These are phyloP conservation scores for Drosophila nigricruria DNA, from an alignment of 2,888 invertebrate species.

Conservation along the genomic window DNA sequence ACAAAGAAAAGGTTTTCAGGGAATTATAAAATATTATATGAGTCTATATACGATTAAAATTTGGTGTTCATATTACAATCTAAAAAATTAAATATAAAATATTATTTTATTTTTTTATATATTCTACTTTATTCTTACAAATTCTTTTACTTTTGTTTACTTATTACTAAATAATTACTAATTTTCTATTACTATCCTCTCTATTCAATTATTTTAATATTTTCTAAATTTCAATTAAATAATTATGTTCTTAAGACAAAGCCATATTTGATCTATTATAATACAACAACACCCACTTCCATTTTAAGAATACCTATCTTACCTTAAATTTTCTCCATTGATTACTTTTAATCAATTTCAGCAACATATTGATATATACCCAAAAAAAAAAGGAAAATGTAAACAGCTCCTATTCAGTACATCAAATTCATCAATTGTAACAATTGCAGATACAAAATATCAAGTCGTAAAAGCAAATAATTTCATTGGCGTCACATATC, in stretches of 20 bases:
- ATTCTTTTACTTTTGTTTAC: neutral
- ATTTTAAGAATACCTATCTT: neutral
- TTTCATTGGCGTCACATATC: conserved; percentile 34
- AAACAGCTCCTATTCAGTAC: neutral
- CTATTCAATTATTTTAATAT: neutral
- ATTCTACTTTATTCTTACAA: neutral
- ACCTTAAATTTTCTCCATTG: neutral
- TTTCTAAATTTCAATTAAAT: neutral
- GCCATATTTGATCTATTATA: no score
- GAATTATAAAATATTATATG: no score
- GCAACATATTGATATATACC: neutral
- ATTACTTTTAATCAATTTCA: conserved; percentile 8
- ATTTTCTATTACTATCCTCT: neutral
- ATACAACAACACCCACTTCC: neutral
- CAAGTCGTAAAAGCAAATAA: conserved; percentile 4
- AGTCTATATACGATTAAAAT: no score
- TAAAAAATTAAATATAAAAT: no score
- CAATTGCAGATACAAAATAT: conserved; percentile 7
- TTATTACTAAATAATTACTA: neutral
- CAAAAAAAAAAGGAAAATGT: neutral
- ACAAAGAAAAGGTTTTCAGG: no score
- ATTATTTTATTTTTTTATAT: no score
- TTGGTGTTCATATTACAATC: no score
- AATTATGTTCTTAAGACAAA: neutral
- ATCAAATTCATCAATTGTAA: conserved; percentile 2